Conservation (phyloP, 1,140 invertebrate species). For the Sinonovacula constricta region DNA sequence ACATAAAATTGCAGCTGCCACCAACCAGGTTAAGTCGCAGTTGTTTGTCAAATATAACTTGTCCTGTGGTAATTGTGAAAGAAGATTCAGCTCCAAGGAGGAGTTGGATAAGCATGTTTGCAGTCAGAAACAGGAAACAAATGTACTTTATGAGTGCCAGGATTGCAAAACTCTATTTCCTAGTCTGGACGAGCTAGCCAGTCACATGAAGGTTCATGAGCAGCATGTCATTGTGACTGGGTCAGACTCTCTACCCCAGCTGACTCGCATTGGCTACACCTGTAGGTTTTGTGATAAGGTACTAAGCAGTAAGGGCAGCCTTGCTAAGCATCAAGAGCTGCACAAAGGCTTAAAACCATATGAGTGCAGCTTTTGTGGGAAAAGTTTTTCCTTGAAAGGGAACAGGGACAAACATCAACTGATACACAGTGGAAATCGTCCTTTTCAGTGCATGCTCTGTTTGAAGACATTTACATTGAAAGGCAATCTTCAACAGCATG, state of each 20-base stretch:
- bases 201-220: constrained; percentile 28
- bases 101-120: neutral
- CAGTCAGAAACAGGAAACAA: neutral
- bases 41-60: neutral
- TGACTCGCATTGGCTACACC: constrained; percentile 8
- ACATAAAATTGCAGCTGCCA: neutral
- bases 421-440: constrained; percentile 8
- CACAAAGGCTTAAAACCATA: constrained; percentile 29
- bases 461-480: constrained; percentile 23
- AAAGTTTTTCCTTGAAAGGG: constrained; percentile 28
- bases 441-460: constrained; percentile 19
- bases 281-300: constrained; percentile 23
- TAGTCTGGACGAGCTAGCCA: constrained; percentile 2
- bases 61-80: neutral
- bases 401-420: constrained; percentile 31
- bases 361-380: constrained; percentile 19
- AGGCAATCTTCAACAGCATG: constrained; percentile 34
- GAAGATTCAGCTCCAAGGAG: neutral
- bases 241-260: neutral
- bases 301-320: constrained; percentile 23
- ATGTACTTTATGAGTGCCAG: constrained; percentile 28
- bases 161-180: constrained; percentile 20
- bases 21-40: neutral
- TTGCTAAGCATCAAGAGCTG: constrained; percentile 22
- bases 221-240: constrained; percentile 14